Evolutionary conservation across 2,888 invertebrate genomes (phyloP).

Genomic region (Kryphioiulus occultus): DNA sequence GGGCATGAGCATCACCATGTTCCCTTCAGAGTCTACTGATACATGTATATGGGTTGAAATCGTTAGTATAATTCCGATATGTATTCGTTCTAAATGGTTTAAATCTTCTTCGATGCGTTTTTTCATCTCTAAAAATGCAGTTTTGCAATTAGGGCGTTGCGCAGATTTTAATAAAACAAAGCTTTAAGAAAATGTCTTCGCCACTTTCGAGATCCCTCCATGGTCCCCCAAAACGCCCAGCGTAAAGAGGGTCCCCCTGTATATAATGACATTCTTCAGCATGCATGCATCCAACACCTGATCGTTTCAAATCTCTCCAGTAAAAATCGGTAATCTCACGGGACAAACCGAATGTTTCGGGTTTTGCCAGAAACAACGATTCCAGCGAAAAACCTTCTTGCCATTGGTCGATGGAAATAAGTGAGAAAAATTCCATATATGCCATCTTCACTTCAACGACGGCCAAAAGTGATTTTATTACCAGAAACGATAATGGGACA

Average conservation of each 20-base stretch:
- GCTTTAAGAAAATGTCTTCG: neutral
- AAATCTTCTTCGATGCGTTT: no score
- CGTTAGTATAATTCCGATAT: neutral
- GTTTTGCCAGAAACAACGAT: conserved; percentile 39
- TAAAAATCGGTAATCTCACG: conserved; percentile 43
- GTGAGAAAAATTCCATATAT: conserved; percentile 45
- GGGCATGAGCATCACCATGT: neutral
- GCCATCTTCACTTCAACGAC: conserved; percentile 43
- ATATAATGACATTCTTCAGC: conserved; percentile 39
- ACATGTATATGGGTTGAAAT: neutral
- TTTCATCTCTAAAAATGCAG: no score
- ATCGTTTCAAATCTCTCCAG: conserved; percentile 41
- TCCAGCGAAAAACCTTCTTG: conserved; percentile 27
- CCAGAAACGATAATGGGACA: conserved; percentile 46
- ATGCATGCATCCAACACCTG: conserved; percentile 33
- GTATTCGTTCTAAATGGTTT: no score
- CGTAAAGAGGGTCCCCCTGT: neutral
- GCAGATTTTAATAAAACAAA: no score
- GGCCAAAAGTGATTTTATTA: conserved; percentile 46
- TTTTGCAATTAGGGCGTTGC: no score
- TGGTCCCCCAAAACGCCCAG: neutral
- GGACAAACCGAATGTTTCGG: conserved; percentile 42
- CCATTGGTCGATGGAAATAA: conserved; percentile 39
- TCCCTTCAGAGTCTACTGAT: neutral
- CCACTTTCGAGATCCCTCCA: neutral